Evolutionary conservation across 2,888 invertebrate species (phyloP).

Genomic region (Drosophila pegasa): DNA sequence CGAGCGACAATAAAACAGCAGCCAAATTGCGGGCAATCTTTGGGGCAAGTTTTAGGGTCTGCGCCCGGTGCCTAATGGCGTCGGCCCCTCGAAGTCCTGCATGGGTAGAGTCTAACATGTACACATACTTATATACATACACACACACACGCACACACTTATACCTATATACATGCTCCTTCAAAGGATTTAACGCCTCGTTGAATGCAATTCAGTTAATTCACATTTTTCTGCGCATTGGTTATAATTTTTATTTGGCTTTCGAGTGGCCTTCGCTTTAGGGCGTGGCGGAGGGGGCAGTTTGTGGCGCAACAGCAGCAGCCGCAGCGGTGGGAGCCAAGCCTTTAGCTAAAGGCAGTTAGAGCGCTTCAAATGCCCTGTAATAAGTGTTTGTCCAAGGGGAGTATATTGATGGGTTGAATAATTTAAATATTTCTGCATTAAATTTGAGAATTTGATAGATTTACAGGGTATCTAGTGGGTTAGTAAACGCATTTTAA

Average conservation of each 20-base stretch:
- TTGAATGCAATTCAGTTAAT: slow-evolving; percentile 69
- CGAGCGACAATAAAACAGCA: slow-evolving; percentile 59
- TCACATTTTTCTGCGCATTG: slow-evolving; percentile 56
- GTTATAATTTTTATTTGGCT: slow-evolving; percentile 32
- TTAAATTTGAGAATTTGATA: not conserved
- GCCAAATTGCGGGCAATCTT: slow-evolving; percentile 13
- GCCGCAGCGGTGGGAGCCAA: slow-evolving; percentile 15
- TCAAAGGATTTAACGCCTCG: slow-evolving; percentile 67
- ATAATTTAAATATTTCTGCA: not conserved
- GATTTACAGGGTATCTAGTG: not conserved
- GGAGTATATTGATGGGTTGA: not conserved
- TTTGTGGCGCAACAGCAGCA: not conserved
- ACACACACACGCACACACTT: slow-evolving; percentile 8
- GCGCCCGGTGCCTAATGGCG: slow-evolving; percentile 19
- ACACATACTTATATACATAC: slow-evolving; percentile 3
- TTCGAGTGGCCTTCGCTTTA: slow-evolving; percentile 16
- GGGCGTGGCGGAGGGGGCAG: slow-evolving; percentile 11
- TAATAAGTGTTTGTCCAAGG: too few relatives aligned
- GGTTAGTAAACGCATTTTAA: too few relatives aligned
- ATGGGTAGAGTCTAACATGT: too few relatives aligned
- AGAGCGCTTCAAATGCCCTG: not conserved
- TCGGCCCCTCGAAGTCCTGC: not conserved
- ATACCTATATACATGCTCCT: slow-evolving; percentile 16
- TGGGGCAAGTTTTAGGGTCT: slow-evolving; percentile 13
- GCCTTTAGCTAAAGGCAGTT: slow-evolving; percentile 4